Base-by-base conservation (phyloP, 2,888 invertebrate species). In the Parnassius glacialis region DNA sequence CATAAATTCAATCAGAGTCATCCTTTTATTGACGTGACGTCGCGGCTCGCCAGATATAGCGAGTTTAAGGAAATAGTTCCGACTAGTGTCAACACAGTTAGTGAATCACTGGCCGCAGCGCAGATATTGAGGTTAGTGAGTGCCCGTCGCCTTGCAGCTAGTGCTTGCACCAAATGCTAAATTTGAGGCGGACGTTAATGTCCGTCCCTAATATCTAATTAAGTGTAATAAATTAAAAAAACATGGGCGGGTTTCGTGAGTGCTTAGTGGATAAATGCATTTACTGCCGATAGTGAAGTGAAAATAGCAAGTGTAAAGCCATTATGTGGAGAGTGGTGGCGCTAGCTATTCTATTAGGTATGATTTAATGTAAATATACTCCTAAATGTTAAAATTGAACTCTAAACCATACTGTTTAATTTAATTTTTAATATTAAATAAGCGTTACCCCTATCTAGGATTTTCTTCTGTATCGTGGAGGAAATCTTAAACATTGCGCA, bases 101-200 rank as follows among this genome's bases (percentile, higher is more conserved):
- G 79, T 76, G 81, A 81, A 76, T 74, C 83, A 76, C 78, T 83
- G 83, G 68, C 74, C 68, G 42, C 12, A 11, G 7, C 68, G 53
- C 12, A 11, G 7, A 11, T 10, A 55, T 60, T 25, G 59, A 53
- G 52, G 34, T 12, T 34, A 44, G 16, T 13, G 44, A 12, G n/a
- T 42, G 51, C 20, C 10, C 11, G 52, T 11, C 9, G 42, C 11
- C 45, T 45, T 45, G 11, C 43, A 43, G 43, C 43, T 11, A 43
- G 43, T 43, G 45, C 45, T 45, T 2, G 45, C 45, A 12, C 12
- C 45, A 12, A 57, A 41, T 42, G 57, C 41, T 16, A 16, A 57
- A 13, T 48, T 52, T 7, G 52, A 10, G 10, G 25, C 52, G 20
- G 10, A 3, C 20, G 20, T 11, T 43, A 11, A 43, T 43, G 11